Conservation (phyloP, 1,140 invertebrate species). For the Drosophila leontia region DNA sequence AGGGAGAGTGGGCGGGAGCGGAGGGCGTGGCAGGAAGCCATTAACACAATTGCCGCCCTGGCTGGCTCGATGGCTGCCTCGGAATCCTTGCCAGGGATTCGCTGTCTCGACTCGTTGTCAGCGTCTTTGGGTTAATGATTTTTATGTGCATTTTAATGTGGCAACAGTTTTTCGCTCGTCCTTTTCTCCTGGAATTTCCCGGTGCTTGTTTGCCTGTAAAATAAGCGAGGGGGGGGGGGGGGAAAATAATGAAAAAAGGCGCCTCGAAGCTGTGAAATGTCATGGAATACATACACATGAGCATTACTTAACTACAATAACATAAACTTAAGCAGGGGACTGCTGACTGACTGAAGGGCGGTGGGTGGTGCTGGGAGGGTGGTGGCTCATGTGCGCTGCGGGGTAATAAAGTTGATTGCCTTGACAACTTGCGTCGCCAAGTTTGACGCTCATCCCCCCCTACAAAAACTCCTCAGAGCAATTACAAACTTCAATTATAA, state of each 20-base stretch:
- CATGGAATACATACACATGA: constrained; percentile 26
- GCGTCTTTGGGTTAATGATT: constrained; percentile 60
- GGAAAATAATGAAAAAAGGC: constrained; percentile 45
- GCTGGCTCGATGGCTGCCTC: constrained; percentile 2
- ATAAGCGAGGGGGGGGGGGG: constrained; percentile 7
- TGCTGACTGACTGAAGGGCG: background rate
- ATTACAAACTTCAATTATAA: constrained; percentile 53
- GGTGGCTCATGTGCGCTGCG: constrained; percentile 49
- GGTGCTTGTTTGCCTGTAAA: constrained; percentile 32
- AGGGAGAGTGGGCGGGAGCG: background rate
- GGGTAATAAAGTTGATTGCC: constrained; percentile 59
- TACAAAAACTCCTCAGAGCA: constrained; percentile 31
- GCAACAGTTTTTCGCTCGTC: constrained; percentile 43
- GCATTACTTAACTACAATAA: constrained; percentile 51
- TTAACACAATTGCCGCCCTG: constrained; percentile 56
- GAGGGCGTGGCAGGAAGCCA: constrained; percentile 30
- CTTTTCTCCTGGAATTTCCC: background rate
- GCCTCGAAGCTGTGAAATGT: constrained; percentile 42
- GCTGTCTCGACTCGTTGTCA: constrained; percentile 31
- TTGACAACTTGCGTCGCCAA: constrained; percentile 57
- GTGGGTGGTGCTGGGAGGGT: background rate
- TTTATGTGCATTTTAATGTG: constrained; percentile 66
- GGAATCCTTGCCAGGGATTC: background rate
- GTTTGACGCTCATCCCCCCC: constrained; percentile 17
- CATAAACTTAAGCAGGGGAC: constrained; percentile 25